phyloP scores from a whole-genome alignment of 2,113 vertebrate genomes.

The Eidolon helvum region DNA sequence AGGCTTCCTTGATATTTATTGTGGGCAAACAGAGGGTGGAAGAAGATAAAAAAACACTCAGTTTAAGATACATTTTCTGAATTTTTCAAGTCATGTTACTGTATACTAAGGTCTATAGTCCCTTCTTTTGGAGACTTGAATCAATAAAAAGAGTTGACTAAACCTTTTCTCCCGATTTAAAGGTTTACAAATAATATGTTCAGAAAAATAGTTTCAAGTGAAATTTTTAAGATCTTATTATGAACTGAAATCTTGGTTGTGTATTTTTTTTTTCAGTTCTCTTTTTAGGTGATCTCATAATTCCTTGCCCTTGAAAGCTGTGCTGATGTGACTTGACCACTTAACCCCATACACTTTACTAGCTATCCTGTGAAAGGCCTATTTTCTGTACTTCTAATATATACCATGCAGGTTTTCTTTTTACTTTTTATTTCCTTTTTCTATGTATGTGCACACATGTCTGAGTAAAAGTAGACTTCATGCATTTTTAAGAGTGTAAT shows the following conservation, averaged over 20 bases:
- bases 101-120: not conserved
- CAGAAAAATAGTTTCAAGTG: constrained; percentile 27
- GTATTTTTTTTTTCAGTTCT: not conserved
- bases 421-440: not conserved
- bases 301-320: not conserved
- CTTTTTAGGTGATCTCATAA: not conserved
- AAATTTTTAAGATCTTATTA: constrained; percentile 8
- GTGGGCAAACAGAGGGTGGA: not conserved
- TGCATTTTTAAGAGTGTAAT: not conserved
- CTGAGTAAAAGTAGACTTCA: not conserved
- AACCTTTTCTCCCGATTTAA: not conserved
- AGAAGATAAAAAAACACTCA: not conserved
- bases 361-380: not conserved
- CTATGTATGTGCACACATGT: not conserved
- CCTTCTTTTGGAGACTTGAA: not conserved
- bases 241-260: constrained; percentile 19
- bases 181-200: constrained; percentile 32
- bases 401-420: not conserved
- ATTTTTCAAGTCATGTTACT: not conserved
- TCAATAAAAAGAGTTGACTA: not conserved
- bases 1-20: not conserved
- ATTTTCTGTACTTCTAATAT: not conserved
- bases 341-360: not conserved
- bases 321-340: not conserved
- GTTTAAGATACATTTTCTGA: not conserved